These are phyloP conservation scores for Trachelus stipa DNA, from an alignment of 2,888 invertebrate species.

Conservation along the genomic window DNA sequence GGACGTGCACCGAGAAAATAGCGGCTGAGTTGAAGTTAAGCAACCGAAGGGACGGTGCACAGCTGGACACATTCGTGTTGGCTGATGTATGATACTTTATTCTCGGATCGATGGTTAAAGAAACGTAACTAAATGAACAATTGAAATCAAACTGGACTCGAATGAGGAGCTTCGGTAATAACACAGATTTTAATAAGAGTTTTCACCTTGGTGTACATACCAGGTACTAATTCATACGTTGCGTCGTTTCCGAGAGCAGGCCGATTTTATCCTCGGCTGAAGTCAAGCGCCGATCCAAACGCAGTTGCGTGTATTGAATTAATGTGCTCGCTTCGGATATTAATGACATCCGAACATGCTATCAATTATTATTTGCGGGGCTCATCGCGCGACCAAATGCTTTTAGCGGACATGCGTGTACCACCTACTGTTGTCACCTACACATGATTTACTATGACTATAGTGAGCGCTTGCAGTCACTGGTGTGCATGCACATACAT, in stretches of 20 bases:
- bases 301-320: neutral
- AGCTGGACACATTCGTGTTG: neutral
- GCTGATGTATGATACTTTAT: neutral
- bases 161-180: neutral
- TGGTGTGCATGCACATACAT: neutral
- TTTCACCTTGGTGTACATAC: neutral
- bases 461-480: neutral
- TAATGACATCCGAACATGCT: neutral
- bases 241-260: neutral
- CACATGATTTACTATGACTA: neutral
- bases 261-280: neutral
- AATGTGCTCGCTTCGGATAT: neutral
- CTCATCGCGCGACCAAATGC: too few species aligned
- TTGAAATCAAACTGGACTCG: conserved; percentile 1
- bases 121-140: neutral
- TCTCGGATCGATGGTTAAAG: neutral
- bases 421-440: too few species aligned
- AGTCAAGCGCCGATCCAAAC: neutral
- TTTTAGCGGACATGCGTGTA: too few species aligned
- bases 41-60: neutral
- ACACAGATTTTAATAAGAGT: neutral
- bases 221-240: neutral
- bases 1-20: neutral
- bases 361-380: neutral
- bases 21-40: neutral